Conservation (phyloP, 2,113 vertebrate species). For the Geococcyx californianus region DNA sequence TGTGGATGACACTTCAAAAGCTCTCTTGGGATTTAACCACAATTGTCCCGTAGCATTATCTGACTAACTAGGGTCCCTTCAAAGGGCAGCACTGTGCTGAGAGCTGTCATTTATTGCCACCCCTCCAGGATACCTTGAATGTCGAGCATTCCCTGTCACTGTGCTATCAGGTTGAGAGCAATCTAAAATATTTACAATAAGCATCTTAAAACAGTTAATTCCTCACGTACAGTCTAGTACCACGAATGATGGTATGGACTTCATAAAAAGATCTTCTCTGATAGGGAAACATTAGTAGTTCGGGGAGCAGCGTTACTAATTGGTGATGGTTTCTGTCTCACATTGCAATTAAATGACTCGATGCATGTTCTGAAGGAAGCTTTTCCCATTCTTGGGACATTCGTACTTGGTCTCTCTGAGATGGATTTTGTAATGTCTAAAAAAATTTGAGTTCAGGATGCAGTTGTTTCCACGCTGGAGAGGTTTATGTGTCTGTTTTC, state of each 20-base stretch:
- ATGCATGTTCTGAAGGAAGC: not conserved
- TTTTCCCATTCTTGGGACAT: not conserved
- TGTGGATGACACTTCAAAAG: constrained; percentile 22
- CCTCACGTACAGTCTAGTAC: not conserved
- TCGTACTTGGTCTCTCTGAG: not conserved
- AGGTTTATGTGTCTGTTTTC: not conserved
- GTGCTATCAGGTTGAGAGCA: not conserved
- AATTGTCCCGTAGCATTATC: not conserved
- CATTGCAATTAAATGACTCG: not conserved
- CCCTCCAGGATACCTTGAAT: not conserved
- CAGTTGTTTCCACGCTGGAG: not conserved
- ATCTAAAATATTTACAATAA: constrained; percentile 26
- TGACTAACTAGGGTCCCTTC: constrained; percentile 18
- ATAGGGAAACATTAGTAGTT: not conserved
- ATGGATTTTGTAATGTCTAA: not conserved
- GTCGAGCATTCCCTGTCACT: not conserved
- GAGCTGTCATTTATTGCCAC: not conserved
- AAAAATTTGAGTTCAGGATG: not conserved
- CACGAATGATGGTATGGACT: not conserved
- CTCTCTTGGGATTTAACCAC: not conserved
- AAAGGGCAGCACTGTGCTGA: not conserved
- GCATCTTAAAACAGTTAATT: not conserved
- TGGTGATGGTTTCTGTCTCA: not conserved
- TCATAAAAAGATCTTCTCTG: not conserved
- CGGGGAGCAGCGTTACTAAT: not conserved